Percentiles rank a stretch among this genome's conserved stretches.
Evolutionary conservation across 2,797 vertebrate species (phyloP).

Genomic region (Schizothorax lantsangensis): DNA sequence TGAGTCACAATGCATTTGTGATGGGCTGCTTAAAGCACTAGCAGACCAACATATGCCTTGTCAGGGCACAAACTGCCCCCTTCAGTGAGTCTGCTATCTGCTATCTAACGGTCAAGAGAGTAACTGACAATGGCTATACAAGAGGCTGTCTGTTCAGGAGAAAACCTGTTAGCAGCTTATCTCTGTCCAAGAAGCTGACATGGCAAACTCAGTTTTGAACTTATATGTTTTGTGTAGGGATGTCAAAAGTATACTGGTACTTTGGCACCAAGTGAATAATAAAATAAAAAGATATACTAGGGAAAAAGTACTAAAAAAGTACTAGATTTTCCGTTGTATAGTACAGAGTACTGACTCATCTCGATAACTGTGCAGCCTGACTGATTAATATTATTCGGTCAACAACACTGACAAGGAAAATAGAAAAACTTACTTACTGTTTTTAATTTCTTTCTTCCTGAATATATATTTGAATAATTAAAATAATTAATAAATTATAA

Average conservation of each 20-base stretch:
- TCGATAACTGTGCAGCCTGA: neutral
- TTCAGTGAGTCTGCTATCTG: conserved; percentile 47
- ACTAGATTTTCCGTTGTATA: neutral
- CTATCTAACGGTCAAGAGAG: conserved; percentile 46
- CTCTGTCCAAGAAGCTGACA: conserved; percentile 28
- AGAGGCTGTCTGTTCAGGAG: conserved; percentile 13
- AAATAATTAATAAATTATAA: neutral
- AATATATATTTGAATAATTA: neutral
- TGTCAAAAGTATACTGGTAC: neutral
- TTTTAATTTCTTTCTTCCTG: neutral
- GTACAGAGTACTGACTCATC: neutral
- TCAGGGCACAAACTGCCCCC: conserved; percentile 48
- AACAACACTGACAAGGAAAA: neutral
- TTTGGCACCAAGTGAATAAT: neutral
- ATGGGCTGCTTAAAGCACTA: conserved; percentile 57
- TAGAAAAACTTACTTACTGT: neutral
- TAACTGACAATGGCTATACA: conserved; percentile 40
- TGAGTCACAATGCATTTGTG: conserved; percentile 56
- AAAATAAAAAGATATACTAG: neutral
- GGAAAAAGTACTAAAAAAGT: neutral
- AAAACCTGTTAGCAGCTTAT: conserved; percentile 34
- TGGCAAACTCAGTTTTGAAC: neutral
- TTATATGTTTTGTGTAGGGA: neutral
- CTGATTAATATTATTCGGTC: neutral
- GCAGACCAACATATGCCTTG: conserved; percentile 56